Base-by-base conservation (phyloP, 2,797 vertebrate species). In the Decapterus maruadsi region DNA sequence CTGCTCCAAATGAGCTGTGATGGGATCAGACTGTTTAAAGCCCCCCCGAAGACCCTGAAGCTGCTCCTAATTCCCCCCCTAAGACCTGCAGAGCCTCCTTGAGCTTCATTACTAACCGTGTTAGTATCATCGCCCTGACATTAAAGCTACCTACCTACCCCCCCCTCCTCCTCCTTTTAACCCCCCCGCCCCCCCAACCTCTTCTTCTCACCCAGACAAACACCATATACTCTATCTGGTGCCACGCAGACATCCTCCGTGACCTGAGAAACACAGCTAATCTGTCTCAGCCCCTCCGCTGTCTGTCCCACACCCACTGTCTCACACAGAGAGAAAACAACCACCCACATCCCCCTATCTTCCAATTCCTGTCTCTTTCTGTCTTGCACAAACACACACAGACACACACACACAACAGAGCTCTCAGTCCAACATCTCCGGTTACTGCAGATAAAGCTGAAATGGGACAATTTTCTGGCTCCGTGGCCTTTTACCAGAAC, bases 11-110 rank as follows among this genome's bases (percentile, higher is more conserved):
- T 84, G 81, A 90, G 74, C 88, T 85, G 70, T 71, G 82, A 86
- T 70, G 78, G 86, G 91, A 90, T 91, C 90, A 90, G 73, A 86
- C 78, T 50, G 63, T 55, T 43, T 81, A 83, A 90, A 79, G 54
- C 26, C 60, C 80, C 70, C 63, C 55, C 65, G 70, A 84, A 90
- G 83, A 60, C 82, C 75, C 72, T 62, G 67, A 83, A 90, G 78
- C 83, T 84, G 81, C 81, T 78, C 72, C 72, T 75, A 83, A 84
- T 74, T 68, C 80, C 76, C 80, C 76, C 36, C 29, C 4, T 86
- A 78, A 90, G 64, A 72, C 78, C 63, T 12, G 26, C 64, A 74
- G 81, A 77, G 76, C 77, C 72, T 68, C 55, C 67, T 81, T 82
- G 60, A 77, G 72, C 42, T 83, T 89, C 84, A 87, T 91, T 87